These are phyloP conservation scores for Phylloscopus collybita DNA, from an alignment of 2,797 vertebrate genomes.

Conservation along the genomic window DNA sequence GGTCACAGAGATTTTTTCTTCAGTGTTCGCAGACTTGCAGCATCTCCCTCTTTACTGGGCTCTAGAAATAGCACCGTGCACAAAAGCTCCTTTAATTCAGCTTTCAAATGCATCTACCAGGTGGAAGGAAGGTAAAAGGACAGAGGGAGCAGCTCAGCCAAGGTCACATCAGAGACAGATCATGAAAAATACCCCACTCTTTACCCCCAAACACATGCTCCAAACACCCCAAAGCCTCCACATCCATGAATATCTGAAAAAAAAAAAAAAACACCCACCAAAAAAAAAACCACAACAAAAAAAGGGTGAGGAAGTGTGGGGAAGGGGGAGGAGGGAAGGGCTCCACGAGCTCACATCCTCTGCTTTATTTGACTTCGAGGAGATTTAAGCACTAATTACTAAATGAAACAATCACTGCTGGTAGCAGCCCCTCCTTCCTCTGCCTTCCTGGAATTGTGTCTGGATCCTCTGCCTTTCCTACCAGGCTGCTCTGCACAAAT, in stretches of 20 bases:
- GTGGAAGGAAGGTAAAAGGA: background rate
- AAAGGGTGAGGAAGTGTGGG: background rate
- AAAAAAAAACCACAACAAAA: background rate
- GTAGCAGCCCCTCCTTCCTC: slow-evolving; percentile 38
- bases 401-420: slow-evolving; percentile 51
- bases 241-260: background rate
- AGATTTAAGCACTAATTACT: slow-evolving; percentile 37
- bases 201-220: background rate
- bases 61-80: background rate
- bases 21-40: rapidly evolving
- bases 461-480: background rate
- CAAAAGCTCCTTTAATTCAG: background rate
- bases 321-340: background rate
- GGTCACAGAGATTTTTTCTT: background rate
- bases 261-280: background rate
- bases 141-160: background rate
- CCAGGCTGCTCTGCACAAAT: background rate
- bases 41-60: background rate
- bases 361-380: slow-evolving; percentile 18
- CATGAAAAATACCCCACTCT: background rate
- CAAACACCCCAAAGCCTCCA: background rate
- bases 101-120: background rate
- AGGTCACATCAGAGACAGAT: background rate
- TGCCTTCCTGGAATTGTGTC: slow-evolving; percentile 39
- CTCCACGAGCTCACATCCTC: slow-evolving; percentile 35